Conservation (phyloP, 2,888 invertebrate species). For the Taenaris catops region DNA sequence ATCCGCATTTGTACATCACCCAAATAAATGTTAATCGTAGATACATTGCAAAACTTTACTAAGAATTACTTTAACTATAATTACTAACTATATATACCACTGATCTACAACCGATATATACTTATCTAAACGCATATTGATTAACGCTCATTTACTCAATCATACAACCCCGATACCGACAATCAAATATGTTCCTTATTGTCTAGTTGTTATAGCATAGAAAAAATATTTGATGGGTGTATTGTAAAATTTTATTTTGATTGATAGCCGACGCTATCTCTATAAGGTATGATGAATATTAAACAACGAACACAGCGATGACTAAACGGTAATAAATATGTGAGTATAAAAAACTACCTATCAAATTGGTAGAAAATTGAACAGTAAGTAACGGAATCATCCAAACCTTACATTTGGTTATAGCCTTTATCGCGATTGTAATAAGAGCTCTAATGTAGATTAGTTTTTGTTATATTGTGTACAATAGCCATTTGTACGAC, state of each 20-base stretch:
- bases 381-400: slow-evolving; percentile 4
- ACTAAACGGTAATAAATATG: slow-evolving; percentile 67
- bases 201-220: slow-evolving; percentile 8
- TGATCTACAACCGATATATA: background rate
- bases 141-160: slow-evolving; percentile 15
- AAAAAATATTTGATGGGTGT: slow-evolving; percentile 11
- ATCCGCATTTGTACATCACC: no score
- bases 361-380: slow-evolving; percentile 23
- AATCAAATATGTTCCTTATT: slow-evolving; percentile 12
- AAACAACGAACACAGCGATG: slow-evolving; percentile 47
- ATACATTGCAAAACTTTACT: no score
- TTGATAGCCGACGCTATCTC: slow-evolving; percentile 59
- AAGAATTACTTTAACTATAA: no score
- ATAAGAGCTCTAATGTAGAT: slow-evolving; percentile 6
- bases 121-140: slow-evolving; percentile 7
- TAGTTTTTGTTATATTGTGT: slow-evolving; percentile 28
- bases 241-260: slow-evolving; percentile 37
- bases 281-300: slow-evolving; percentile 56
- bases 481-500: slow-evolving; percentile 33
- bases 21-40: no score
- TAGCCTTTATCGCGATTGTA: background rate
- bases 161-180: slow-evolving; percentile 5
- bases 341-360: slow-evolving; percentile 34
- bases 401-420: background rate
- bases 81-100: no score